These are phyloP conservation scores for Globodera rostochiensis DNA, from an alignment of 1,140 invertebrate species.

Conservation along the genomic window DNA sequence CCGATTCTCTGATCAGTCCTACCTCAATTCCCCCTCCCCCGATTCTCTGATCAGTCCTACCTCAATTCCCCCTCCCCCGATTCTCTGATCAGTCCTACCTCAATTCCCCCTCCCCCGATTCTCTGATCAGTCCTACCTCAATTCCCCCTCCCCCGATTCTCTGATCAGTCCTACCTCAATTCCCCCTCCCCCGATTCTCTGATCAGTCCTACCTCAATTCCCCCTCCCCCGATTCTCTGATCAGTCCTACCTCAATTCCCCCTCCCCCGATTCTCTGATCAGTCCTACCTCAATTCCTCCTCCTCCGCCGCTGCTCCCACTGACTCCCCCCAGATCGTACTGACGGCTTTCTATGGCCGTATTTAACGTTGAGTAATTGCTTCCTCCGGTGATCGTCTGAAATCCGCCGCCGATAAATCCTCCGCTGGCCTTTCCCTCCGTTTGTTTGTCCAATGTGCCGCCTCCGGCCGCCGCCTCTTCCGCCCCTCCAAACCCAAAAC, in stretches of 20 bases:
- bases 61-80: not conserved
- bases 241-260: not conserved
- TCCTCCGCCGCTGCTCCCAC: not conserved
- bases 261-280: not conserved
- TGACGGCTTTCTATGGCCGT: slow-evolving; percentile 17
- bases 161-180: not conserved
- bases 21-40: not conserved
- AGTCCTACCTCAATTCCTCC: not conserved
- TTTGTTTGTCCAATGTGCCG: not conserved
- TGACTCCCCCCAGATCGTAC: slow-evolving; percentile 17
- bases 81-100: not conserved
- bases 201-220: not conserved
- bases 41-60: not conserved
- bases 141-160: not conserved
- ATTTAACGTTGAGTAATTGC: slow-evolving; percentile 20
- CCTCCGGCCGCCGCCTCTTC: slow-evolving; percentile 10
- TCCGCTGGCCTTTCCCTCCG: not conserved
- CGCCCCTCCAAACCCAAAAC: slow-evolving; percentile 2
- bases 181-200: not conserved
- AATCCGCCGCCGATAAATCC: not conserved
- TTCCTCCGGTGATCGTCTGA: slow-evolving; percentile 24
- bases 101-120: not conserved
- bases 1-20: not conserved
- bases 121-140: not conserved
- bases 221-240: not conserved